phyloP scores from a whole-genome alignment of 2,888 invertebrate genomes.

The Parnassius orleans region DNA sequence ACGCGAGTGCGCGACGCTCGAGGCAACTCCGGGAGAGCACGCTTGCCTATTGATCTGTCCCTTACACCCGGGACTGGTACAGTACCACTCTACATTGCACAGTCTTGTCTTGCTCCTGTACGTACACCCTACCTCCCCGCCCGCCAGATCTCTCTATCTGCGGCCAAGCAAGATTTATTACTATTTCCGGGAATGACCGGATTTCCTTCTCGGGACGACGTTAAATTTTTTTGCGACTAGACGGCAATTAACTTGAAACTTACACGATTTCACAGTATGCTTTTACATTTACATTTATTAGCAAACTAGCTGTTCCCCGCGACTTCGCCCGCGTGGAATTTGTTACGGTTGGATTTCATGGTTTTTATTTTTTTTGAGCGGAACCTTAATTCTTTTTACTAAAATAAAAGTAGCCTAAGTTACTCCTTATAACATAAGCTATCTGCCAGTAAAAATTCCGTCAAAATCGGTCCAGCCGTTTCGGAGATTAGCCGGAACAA shows the following conservation, averaged over 20 bases:
- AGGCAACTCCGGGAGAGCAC: conserved; percentile 47
- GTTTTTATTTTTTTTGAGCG: no score
- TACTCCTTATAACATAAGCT: no score
- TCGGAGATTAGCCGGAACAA: no score
- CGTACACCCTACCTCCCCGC: conserved; percentile 43
- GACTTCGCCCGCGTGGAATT: no score
- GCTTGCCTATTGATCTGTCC: conserved; percentile 66
- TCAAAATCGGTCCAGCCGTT: no score
- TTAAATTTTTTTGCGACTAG: conserved; percentile 31
- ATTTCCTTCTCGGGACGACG: conserved; percentile 46
- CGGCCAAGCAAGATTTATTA: conserved; percentile 65
- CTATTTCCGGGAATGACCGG: conserved; percentile 66
- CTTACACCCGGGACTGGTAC: conserved; percentile 50
- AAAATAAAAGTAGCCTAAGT: no score
- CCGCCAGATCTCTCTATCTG: conserved; percentile 52
- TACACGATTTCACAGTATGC: neutral
- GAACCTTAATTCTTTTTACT: no score
- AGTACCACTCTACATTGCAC: conserved; percentile 31
- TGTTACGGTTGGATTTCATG: no score
- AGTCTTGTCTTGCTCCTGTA: conserved; percentile 47
- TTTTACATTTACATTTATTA: no score
- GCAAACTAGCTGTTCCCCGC: no score
- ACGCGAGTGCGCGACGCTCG: conserved; percentile 39
- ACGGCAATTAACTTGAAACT: conserved; percentile 35
- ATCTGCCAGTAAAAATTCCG: no score